Percentiles rank a stretch among this genome's conserved stretches.
Evolutionary conservation across 2,797 vertebrate genomes (phyloP).

Genomic region (Spheniscus humboldti): DNA sequence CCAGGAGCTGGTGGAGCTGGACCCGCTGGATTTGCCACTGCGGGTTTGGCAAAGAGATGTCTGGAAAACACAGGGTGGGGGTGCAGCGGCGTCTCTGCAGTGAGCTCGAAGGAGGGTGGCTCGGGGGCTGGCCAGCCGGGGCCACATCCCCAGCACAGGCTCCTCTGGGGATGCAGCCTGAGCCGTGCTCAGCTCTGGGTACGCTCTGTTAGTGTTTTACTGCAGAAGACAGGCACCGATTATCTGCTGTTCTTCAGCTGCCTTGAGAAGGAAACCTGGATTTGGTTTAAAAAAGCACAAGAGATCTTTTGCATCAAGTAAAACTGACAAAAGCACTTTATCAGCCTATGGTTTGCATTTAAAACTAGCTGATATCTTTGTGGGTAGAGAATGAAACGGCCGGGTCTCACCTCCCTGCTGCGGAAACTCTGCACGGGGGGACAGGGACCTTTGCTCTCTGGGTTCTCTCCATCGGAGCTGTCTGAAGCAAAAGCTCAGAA

Average conservation of each 20-base stretch:
- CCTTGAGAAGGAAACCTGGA: neutral
- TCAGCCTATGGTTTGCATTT: neutral
- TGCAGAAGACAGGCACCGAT: neutral
- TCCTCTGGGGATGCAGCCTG: neutral
- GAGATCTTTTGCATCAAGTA: neutral
- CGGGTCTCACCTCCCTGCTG: accelerated
- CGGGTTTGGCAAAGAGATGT: neutral
- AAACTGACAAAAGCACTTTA: neutral
- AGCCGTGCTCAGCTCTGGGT: neutral
- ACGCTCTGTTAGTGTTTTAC: neutral
- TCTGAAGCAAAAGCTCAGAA: neutral
- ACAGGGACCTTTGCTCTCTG: accelerated
- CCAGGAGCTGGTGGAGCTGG: neutral
- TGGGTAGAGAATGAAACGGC: neutral
- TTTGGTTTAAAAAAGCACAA: neutral
- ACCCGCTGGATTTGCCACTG: neutral
- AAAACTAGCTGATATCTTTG: neutral
- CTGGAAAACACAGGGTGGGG: neutral
- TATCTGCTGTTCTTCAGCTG: neutral
- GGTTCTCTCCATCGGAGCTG: neutral
- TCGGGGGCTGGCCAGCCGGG: neutral
- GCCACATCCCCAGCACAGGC: neutral
- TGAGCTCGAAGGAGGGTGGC: neutral
- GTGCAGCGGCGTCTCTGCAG: neutral
- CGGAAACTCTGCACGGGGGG: neutral